A percentile compares a stretch with the other conserved stretches of the same genome.
These are phyloP conservation scores for Antennarius striatus DNA, from an alignment of 2,113 vertebrate genomes.

Conservation along the genomic window DNA sequence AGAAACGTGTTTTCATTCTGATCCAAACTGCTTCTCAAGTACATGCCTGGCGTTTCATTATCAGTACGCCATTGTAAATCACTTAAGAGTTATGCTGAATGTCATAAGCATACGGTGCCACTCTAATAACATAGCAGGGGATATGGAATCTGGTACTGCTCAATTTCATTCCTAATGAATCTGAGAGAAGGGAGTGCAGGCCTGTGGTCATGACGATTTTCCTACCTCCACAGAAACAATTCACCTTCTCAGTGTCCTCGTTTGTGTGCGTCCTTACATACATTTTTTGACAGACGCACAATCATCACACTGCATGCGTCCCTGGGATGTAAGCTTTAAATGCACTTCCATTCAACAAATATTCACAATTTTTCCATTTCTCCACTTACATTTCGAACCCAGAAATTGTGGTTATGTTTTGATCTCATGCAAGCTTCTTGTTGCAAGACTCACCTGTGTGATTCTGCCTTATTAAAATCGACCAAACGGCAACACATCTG, in stretches of 20 bases:
- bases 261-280: neutral
- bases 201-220: conserved; percentile 20
- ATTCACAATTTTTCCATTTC: too few species aligned
- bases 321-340: too few species aligned
- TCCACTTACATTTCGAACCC: too few species aligned
- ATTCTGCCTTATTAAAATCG: too few species aligned
- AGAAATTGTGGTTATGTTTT: too few species aligned
- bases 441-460: too few species aligned
- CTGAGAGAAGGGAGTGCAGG: neutral
- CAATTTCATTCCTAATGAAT: conserved; percentile 8
- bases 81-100: conserved; percentile 54
- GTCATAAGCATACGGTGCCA: conserved; percentile 22
- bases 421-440: too few species aligned
- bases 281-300: neutral
- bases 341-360: too few species aligned
- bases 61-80: conserved; percentile 25
- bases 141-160: neutral
- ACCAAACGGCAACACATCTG: too few species aligned
- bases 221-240: conserved; percentile 24
- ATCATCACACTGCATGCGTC: too few species aligned
- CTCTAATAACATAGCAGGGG: conserved; percentile 22
- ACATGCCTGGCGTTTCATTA: conserved; percentile 26
- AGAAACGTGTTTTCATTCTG: conserved; percentile 7
- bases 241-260: conserved; percentile 14
- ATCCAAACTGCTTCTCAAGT: conserved; percentile 9